Percentiles rank a stretch among this genome's conserved stretches.
These are phyloP conservation scores for Notolepis coatsorum DNA, from an alignment of 2,797 vertebrate species.

Conservation along the genomic window DNA sequence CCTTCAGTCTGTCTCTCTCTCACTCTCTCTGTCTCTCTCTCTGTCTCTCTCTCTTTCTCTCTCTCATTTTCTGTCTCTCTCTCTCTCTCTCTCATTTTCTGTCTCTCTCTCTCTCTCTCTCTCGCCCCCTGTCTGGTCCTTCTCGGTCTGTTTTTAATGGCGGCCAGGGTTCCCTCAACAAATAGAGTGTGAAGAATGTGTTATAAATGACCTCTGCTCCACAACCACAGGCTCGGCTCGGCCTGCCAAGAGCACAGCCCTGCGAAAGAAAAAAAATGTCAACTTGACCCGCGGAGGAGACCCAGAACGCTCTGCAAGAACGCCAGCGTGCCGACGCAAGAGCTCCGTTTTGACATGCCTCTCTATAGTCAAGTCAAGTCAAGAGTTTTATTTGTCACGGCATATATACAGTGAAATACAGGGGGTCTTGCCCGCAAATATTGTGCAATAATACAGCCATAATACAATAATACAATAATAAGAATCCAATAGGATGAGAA, in stretches of 20 bases:
- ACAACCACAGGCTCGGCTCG: conserved; percentile 67
- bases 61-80: conserved; percentile 37
- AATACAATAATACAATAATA: no score
- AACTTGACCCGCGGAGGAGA: conserved; percentile 64
- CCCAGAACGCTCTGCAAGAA: conserved; percentile 66
- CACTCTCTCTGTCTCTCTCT: conserved; percentile 51
- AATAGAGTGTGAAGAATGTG: conserved; percentile 84
- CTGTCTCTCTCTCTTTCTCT: conserved; percentile 41
- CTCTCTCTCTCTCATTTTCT: conserved; percentile 60
- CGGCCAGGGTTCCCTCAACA: conserved; percentile 71
- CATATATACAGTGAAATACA: no score
- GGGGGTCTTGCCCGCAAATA: no score
- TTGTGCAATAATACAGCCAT: no score
- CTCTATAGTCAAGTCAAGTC: no score
- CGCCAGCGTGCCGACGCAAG: conserved; percentile 53
- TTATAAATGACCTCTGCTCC: conserved; percentile 81
- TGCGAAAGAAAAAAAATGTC: conserved; percentile 74
- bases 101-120: conserved; percentile 49
- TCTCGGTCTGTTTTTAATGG: conserved; percentile 75
- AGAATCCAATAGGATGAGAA: no score
- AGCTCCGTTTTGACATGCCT: conserved; percentile 73
- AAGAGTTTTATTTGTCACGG: no score
- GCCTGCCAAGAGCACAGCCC: conserved; percentile 67
- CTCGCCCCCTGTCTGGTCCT: conserved; percentile 34
- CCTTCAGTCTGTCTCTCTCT: conserved; percentile 42